Conservation (phyloP, 2,888 invertebrate genomes). For the Atrina japonica region DNA sequence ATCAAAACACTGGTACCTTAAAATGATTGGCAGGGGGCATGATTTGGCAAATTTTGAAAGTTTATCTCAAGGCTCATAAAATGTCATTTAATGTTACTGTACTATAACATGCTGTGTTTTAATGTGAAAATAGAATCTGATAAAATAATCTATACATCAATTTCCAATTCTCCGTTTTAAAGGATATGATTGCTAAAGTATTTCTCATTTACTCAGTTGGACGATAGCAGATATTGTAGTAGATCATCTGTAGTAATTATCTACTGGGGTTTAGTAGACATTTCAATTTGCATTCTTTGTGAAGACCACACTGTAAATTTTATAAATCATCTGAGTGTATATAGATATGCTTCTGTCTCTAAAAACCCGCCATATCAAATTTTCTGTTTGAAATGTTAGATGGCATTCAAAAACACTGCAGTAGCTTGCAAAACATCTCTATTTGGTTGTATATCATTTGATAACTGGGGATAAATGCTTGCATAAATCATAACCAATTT, state of each 20-base stretch:
- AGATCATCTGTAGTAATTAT: too few species aligned
- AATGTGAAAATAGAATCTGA: conserved; percentile 4
- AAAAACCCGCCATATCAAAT: neutral
- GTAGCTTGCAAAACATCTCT: too few species aligned
- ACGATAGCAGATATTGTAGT: too few species aligned
- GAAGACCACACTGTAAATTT: conserved; percentile 5
- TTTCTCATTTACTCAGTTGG: too few species aligned
- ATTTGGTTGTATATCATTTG: too few species aligned
- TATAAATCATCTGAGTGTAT: conserved; percentile 10
- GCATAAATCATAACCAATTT: too few species aligned
- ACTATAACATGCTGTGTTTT: neutral
- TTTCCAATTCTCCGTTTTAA: neutral
- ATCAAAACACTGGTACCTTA: too few species aligned
- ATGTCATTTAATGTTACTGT: too few species aligned
- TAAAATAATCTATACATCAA: conserved; percentile 5
- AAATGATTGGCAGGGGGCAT: conserved; percentile 1
- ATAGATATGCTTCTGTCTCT: neutral
- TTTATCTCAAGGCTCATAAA: neutral
- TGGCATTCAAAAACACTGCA: too few species aligned
- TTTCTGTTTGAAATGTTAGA: conserved; percentile 3
- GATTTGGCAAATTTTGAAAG: neutral
- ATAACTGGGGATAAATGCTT: too few species aligned
- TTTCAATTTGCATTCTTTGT: too few species aligned
- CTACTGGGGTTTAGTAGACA: too few species aligned
- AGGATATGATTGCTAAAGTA: neutral